Conservation (phyloP, 2,113 vertebrate genomes). For the Shinisaurus crocodilurus region DNA sequence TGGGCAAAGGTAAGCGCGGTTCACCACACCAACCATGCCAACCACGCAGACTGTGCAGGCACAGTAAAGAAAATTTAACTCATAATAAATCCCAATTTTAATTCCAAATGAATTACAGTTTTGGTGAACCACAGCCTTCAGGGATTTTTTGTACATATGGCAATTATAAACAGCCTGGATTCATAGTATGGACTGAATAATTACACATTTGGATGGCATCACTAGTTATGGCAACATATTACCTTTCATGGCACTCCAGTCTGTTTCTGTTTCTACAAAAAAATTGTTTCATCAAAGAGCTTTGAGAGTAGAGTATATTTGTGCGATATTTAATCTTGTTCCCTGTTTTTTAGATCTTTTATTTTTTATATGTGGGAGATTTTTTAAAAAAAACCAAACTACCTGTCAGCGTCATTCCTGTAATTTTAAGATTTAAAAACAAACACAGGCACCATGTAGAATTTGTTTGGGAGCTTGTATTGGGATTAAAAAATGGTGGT, state of each 20-base stretch:
- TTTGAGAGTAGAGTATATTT: not conserved
- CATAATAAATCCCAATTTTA: not conserved
- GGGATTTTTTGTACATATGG: not conserved
- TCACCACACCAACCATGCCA: not conserved
- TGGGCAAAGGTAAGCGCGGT: not conserved
- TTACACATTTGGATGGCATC: not conserved
- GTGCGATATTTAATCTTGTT: not conserved
- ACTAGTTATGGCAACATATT: not conserved
- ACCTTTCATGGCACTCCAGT: not conserved
- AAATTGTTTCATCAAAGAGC: not conserved
- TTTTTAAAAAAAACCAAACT: constrained; percentile 30
- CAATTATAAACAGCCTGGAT: not conserved
- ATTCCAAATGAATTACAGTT: not conserved
- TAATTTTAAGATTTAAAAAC: not conserved
- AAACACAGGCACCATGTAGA: not conserved
- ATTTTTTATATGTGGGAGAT: constrained; percentile 30
- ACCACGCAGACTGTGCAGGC: not conserved
- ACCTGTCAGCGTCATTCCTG: not conserved
- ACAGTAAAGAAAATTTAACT: not conserved
- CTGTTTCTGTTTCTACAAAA: not conserved
- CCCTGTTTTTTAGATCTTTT: not conserved
- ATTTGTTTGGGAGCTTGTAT: not conserved
- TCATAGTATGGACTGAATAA: not conserved
- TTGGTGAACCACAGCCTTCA: not conserved
- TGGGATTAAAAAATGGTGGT: not conserved